Base-by-base conservation (phyloP, 2,797 vertebrate genomes). In the Alfaro cultratus region DNA sequence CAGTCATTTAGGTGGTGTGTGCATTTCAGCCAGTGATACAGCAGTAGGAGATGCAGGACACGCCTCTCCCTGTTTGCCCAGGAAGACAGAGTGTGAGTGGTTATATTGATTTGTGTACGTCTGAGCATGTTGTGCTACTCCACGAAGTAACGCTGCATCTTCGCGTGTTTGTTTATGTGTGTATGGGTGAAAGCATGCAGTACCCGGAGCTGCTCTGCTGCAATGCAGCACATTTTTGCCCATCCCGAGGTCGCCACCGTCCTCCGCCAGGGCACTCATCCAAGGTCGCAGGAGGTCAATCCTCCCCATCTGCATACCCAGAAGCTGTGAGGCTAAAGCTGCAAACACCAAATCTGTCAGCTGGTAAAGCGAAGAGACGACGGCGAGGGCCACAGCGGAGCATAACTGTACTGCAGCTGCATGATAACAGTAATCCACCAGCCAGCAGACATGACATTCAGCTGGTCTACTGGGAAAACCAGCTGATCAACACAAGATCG, bases 191-290 rank as follows among this genome's bases (percentile, higher is more conserved):
- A 82, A 86, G 90, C 87, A 84, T 83, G 86, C 89, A 92, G 91
- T 75, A 70, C 88, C 90, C 89, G 85, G 92, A 87, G 93, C 91
- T 85, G 87, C 94, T 94, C 93, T 95, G 91, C 95, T 96, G 95
- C 95, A 96, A 93, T 96, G 95, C 95, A 96, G 95, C 93, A 94
- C 82, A 82, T 92, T 85, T 86, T 67, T 85, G 89, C 92, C 87
- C 91, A 90, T 88, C 87, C 92, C 79, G 90, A 93, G 93, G 94
- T 94, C 87, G 87, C 88, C 75, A 77, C 86, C 77, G 87, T 90
- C 87, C 93, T 91, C 86, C 75, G 36, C 85, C 88, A 84, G 91
- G 93, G 91, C 91, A 88, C 80, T 87, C 64, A 83, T 88, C 92
- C 95, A 95, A 95, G 94, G 95, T 95, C 91, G 43, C 84, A 85